A percentile compares a stretch with the other conserved stretches of the same genome.
phyloP scores from a whole-genome alignment of 23 tunicate species.

The Phallusia fumigata region DNA sequence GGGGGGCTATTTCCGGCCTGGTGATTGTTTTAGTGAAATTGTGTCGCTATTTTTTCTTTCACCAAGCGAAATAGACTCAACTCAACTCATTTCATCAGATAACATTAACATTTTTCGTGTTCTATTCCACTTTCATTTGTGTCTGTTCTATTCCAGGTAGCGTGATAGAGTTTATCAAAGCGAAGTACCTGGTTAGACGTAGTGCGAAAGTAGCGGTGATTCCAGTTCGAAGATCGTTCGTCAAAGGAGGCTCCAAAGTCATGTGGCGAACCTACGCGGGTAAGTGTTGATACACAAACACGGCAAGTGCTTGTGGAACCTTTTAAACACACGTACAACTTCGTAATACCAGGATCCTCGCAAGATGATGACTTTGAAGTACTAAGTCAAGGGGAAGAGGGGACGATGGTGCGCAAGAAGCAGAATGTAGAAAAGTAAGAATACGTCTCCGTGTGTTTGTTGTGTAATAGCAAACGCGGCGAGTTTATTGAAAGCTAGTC shows the following conservation, averaged over 20 bases:
- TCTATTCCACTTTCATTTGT: too few relatives aligned
- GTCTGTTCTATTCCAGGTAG: slow-evolving; percentile 39
- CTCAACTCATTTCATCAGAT: too few relatives aligned
- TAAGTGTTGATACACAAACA: background rate
- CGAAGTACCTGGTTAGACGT: slow-evolving; percentile 83
- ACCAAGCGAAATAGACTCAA: too few relatives aligned
- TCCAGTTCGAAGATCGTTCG: slow-evolving; percentile 84
- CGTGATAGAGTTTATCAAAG: slow-evolving; percentile 97
- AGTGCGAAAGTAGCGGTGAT: slow-evolving; percentile 91
- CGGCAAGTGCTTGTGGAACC: background rate
- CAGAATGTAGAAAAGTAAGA: slow-evolving; percentile 34
- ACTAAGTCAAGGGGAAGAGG: slow-evolving; percentile 87
- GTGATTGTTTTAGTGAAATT: too few relatives aligned
- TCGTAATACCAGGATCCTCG: slow-evolving; percentile 43
- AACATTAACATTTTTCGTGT: too few relatives aligned
- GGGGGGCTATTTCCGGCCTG: too few relatives aligned
- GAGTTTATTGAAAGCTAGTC: background rate
- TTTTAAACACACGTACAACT: background rate
- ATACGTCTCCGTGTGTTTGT: background rate
- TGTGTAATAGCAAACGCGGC: background rate
- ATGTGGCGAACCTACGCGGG: slow-evolving; percentile 89
- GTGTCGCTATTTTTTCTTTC: too few relatives aligned
- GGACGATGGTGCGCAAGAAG: slow-evolving; percentile 69
- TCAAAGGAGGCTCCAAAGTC: slow-evolving; percentile 56
- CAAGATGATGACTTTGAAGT: slow-evolving; percentile 91